Percentiles rank a stretch among this genome's conserved stretches.
These are phyloP conservation scores for Lucilia sericata DNA, from an alignment of 1,140 invertebrate genomes.

Conservation along the genomic window DNA sequence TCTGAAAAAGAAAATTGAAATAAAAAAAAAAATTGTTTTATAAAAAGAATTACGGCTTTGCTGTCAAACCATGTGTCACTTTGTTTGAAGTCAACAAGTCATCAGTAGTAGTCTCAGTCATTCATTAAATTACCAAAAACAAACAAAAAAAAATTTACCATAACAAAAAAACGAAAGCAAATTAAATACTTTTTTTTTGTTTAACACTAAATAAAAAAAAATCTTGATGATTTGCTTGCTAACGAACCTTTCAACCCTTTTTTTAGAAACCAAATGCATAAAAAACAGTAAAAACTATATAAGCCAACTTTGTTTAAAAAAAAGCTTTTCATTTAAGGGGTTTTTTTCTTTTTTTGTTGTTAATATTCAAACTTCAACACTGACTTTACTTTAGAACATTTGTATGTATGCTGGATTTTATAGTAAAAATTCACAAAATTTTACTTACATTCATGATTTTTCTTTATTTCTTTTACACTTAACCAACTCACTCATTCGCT, in stretches of 20 bases:
- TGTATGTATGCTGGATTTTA: background rate
- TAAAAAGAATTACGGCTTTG: background rate
- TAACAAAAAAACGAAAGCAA: background rate
- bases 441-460: background rate
- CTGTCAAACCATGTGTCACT: constrained; percentile 11
- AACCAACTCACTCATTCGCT: background rate
- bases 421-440: background rate
- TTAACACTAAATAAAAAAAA: background rate
- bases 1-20: background rate
- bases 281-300: background rate
- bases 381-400: background rate
- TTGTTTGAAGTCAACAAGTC: constrained; percentile 13
- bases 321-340: constrained; percentile 1
- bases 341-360: background rate
- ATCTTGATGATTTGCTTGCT: background rate
- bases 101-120: constrained; percentile 1
- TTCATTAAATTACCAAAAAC: background rate
- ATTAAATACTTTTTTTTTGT: background rate
- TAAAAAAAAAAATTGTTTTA: too few relatives aligned
- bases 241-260: constrained; percentile 1
- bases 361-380: background rate
- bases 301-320: background rate
- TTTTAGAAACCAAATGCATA: background rate
- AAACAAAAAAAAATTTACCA: background rate
- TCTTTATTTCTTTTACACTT: background rate